Evolutionary conservation across 2,888 invertebrate species (phyloP).

Genomic region (Agrilus biguttatus): DNA sequence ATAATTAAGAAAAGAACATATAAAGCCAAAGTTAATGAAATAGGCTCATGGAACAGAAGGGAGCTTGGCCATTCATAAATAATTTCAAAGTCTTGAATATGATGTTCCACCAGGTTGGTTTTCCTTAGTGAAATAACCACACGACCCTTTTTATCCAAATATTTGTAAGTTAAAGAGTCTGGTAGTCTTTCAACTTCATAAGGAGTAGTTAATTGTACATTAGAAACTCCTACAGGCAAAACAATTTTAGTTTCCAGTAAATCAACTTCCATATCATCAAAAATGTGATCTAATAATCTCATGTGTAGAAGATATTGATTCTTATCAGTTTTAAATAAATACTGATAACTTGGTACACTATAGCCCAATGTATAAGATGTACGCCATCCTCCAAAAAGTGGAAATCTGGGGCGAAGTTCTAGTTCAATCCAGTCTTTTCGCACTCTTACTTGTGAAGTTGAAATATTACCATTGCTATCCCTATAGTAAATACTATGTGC

Average conservation of each 20-base stretch:
- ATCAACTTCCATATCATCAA: conserved; percentile 92
- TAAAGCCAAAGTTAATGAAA: conserved; percentile 76
- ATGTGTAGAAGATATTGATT: conserved; percentile 65
- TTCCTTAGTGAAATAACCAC: conserved; percentile 73
- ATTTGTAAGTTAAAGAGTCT: conserved; percentile 76
- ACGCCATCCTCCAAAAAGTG: conserved; percentile 97
- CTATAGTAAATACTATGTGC: conserved; percentile 94
- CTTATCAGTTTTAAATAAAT: conserved; percentile 68
- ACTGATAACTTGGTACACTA: conserved; percentile 95
- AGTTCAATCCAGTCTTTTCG: conserved; percentile 88
- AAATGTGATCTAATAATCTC: conserved; percentile 91
- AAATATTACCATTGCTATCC: conserved; percentile 98
- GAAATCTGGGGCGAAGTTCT: conserved; percentile 92
- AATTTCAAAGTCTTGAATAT: conserved; percentile 88
- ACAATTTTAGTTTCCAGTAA: conserved; percentile 78
- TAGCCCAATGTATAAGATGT: conserved; percentile 87
- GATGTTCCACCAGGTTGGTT: conserved; percentile 84
- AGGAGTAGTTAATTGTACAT: conserved; percentile 68
- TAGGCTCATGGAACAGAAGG: conserved; percentile 84
- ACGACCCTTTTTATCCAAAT: conserved; percentile 87
- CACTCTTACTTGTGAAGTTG: conserved; percentile 83
- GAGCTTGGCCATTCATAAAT: conserved; percentile 77
- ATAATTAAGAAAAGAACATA: conserved; percentile 81
- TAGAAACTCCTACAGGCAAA: conserved; percentile 83
- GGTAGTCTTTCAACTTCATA: conserved; percentile 61